A percentile compares a stretch with the other conserved stretches of the same genome.
phyloP scores from a whole-genome alignment of 2,888 invertebrate species.

The Leptodirus hochenwartii region DNA sequence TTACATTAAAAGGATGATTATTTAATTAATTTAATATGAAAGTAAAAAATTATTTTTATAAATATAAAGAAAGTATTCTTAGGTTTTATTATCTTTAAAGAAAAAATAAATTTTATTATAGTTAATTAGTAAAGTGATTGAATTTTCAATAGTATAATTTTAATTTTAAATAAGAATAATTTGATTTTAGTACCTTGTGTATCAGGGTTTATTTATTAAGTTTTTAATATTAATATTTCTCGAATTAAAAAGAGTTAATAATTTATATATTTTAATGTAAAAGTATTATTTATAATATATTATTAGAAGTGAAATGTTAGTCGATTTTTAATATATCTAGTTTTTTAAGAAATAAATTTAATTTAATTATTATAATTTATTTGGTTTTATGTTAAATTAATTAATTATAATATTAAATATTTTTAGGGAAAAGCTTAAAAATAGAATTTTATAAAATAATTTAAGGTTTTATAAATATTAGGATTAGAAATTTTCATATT shows the following conservation, averaged over 20 bases:
- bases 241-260: constrained; percentile 45
- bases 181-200: constrained; percentile 50
- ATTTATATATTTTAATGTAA: constrained; percentile 36
- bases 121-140: constrained; percentile 35
- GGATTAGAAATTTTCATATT: constrained; percentile 37
- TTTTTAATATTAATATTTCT: constrained; percentile 28
- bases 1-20: constrained; percentile 33
- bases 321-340: constrained; percentile 48
- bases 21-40: constrained; percentile 19
- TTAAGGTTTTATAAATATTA: constrained; percentile 29
- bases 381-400: constrained; percentile 19
- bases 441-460: constrained; percentile 33
- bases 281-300: constrained; percentile 41
- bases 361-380: constrained; percentile 25
- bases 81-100: constrained; percentile 30
- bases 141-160: constrained; percentile 30
- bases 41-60: constrained; percentile 15
- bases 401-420: constrained; percentile 25
- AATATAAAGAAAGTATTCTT: constrained; percentile 28
- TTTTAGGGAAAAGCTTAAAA: constrained; percentile 41
- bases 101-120: constrained; percentile 36
- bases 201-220: constrained; percentile 46
- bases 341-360: constrained; percentile 45
- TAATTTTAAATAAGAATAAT: constrained; percentile 31
- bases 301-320: constrained; percentile 45